These are phyloP conservation scores for Cladopsammia gracilis DNA, from an alignment of 64 coral and sea anemone genomes.

Conservation along the genomic window DNA sequence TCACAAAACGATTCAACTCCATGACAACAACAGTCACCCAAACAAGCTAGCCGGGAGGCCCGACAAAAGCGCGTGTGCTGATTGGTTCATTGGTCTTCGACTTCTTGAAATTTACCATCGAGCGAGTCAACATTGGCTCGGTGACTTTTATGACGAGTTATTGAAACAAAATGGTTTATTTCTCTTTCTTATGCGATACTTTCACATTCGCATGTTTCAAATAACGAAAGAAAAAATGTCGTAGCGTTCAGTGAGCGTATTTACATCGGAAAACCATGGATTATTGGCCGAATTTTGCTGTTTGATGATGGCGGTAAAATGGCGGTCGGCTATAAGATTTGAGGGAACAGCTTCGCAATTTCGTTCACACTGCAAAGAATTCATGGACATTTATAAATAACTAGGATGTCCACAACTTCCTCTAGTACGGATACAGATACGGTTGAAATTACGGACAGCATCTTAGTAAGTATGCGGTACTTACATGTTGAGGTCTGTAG, in stretches of 20 bases:
- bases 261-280: not conserved
- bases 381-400: not conserved
- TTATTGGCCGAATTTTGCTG: not conserved
- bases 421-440: not conserved
- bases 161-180: no score
- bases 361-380: not conserved
- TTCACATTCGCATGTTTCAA: not conserved
- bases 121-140: not conserved
- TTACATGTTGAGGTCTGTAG: not conserved
- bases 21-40: constrained; percentile 2
- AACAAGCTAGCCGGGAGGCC: not conserved
- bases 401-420: constrained; percentile 11
- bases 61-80: constrained; percentile 3
- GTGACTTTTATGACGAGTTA: not conserved
- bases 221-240: not conserved
- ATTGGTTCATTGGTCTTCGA: not conserved
- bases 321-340: not conserved
- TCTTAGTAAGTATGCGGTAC: constrained; percentile 3
- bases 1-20: not conserved
- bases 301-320: constrained; percentile 18
- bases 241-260: not conserved
- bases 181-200: not conserved
- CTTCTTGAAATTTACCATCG: not conserved
- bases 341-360: no score
- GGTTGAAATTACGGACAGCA: not conserved